A percentile compares a stretch with the other conserved stretches of the same genome.
Conservation (phyloP, 1,140 invertebrate species). For the Neodiprion lecontei region DNA sequence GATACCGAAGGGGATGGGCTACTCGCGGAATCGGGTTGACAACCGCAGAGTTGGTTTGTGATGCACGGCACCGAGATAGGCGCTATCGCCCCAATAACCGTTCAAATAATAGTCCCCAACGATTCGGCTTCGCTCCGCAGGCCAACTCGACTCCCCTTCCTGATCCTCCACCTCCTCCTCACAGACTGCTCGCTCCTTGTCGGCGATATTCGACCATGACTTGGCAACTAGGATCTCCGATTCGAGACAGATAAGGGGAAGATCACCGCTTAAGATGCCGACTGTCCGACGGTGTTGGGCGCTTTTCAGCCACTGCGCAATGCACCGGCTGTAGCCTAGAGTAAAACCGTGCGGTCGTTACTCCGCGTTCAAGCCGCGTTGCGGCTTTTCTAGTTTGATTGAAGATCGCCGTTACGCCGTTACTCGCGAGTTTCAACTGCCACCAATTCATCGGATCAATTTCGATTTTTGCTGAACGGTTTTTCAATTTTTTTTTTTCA, state of each 20-base stretch:
- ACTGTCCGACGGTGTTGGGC: background rate
- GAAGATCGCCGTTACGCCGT: too few relatives aligned
- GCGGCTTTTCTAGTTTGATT: too few relatives aligned
- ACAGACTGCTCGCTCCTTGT: background rate
- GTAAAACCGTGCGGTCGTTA: background rate
- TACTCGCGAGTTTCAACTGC: too few relatives aligned
- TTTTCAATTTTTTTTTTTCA: too few relatives aligned
- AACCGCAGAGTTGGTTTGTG: slow-evolving; percentile 51
- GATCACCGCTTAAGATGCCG: background rate
- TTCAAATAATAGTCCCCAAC: slow-evolving; percentile 49
- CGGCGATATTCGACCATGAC: slow-evolving; percentile 25
- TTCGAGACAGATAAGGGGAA: slow-evolving; percentile 33
- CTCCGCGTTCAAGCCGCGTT: too few relatives aligned
- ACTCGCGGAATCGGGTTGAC: slow-evolving; percentile 45
- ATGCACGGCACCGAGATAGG: slow-evolving; percentile 51
- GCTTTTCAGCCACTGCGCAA: background rate
- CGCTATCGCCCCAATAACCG: slow-evolving; percentile 54
- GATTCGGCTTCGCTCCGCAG: slow-evolving; percentile 14
- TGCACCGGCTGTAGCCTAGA: background rate
- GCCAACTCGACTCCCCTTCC: background rate
- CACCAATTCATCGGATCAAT: too few relatives aligned
- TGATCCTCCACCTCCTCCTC: background rate
- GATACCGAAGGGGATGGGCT: slow-evolving; percentile 22
- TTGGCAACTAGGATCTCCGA: slow-evolving; percentile 42
- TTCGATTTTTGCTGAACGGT: too few relatives aligned